Conservation (phyloP, 2,888 invertebrate genomes). For the Patella depressa region DNA sequence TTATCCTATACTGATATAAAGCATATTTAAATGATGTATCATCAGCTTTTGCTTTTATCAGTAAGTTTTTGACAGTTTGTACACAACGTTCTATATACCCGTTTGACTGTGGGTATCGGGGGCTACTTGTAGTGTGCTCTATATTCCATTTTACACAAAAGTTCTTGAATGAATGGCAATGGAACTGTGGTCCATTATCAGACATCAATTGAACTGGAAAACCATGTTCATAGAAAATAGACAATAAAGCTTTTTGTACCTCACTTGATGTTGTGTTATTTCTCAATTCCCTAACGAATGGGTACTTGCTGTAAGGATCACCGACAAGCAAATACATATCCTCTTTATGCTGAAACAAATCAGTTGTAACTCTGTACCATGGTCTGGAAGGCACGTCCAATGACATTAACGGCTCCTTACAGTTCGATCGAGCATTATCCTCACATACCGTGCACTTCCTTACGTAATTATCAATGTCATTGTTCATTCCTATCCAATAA, state of each 20-base stretch:
- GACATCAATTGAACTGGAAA: background rate
- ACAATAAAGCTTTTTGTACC: background rate
- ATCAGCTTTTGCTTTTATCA: background rate
- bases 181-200: constrained; percentile 1
- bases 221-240: constrained; percentile 1
- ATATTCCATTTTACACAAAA: constrained; percentile 8
- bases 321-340: background rate
- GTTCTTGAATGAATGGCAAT: background rate
- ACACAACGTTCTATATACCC: constrained; percentile 1
- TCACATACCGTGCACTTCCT: background rate
- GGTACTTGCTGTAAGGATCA: background rate
- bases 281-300: background rate
- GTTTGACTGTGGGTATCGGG: background rate
- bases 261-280: background rate
- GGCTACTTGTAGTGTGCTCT: background rate
- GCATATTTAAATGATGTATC: background rate
- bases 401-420: background rate
- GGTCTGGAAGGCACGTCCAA: background rate
- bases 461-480: constrained; percentile 1
- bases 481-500: constrained; percentile 4
- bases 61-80: background rate
- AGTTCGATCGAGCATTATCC: background rate
- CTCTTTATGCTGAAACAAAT: background rate
- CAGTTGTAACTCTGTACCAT: background rate
- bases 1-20: background rate